These are phyloP conservation scores for Ligdia adustata DNA, from an alignment of 2,888 invertebrate species.

Conservation along the genomic window DNA sequence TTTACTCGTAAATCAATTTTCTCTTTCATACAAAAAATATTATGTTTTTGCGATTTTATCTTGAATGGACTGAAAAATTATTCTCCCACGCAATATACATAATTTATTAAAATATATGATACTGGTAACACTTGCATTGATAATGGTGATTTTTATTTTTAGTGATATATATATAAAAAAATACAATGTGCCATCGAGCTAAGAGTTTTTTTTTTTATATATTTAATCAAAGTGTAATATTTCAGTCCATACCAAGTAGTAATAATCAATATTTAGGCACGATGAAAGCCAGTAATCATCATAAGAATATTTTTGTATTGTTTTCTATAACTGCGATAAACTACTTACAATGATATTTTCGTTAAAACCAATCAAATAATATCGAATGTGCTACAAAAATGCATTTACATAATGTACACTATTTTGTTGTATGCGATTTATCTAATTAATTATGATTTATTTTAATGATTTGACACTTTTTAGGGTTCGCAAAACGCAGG, in stretches of 20 bases:
- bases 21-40: conserved; percentile 37
- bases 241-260: conserved; percentile 22
- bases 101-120: too few species aligned
- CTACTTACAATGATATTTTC: conserved; percentile 20
- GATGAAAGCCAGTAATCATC: conserved; percentile 32
- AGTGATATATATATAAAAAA: too few species aligned
- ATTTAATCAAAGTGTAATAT: too few species aligned
- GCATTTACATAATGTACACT: conserved; percentile 29
- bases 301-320: conserved; percentile 30
- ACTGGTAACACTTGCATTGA: too few species aligned
- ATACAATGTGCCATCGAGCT: too few species aligned
- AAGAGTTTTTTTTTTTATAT: too few species aligned
- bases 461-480: conserved; percentile 62
- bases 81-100: too few species aligned
- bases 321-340: conserved; percentile 28
- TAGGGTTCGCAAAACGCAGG: conserved; percentile 54
- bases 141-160: too few species aligned
- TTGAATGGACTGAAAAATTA: conserved; percentile 21
- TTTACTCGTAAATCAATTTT: conserved; percentile 41
- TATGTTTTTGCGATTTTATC: conserved; percentile 14
- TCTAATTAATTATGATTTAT: conserved; percentile 38
- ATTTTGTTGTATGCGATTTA: conserved; percentile 43
- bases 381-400: conserved; percentile 26
- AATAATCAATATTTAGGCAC: conserved; percentile 35
- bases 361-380: conserved; percentile 9